Base-by-base conservation (phyloP, 1,140 invertebrate species). In the Sogatella furcifera region DNA sequence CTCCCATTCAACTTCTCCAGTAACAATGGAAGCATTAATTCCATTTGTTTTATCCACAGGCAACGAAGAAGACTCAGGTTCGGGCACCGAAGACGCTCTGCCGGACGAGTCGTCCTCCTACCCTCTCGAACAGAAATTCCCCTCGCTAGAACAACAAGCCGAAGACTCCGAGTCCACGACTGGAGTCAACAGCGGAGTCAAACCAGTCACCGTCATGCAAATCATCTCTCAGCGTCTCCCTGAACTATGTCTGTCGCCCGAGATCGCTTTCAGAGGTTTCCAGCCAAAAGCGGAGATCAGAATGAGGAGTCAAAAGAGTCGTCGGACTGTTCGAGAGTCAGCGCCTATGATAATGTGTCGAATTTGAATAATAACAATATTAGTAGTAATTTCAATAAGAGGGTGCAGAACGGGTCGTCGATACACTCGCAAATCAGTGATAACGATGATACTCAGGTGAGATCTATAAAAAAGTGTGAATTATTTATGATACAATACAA, bases 171-270 rank as follows among this genome's bases (percentile, higher is more conserved):
- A 77, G 55, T 71, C 68, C 54, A 69, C 73, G 63, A 69, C 67
- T 60, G 74, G 76, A 41, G 77, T 77, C 59, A 71, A 67, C 24
- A 73, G 70, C 10, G 80, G 81, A 57, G 24, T 28, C 24, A 28
- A 28, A 6, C 24, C 24, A 28, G 77, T 83, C 28, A 88, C 86
- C 15, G 81, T 89, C 24, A 85, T 89, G 64, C 85, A 88, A 74
- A 81, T 89, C 61, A 86, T 89, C 52, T 80, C 85, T 53, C 84
- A 87, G 73, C 80, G 84, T 55, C 67, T 66, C 52, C 67, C 69
- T 31, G 57, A 61, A 11, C 59, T 68, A 17, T 34, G 65, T 17
- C 61, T 69, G 8, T 65, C 62, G n/a, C 64, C 66, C 42, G 68
- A 69, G 38, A 54, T 52, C 38, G 17, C 21, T 43, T 59, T n/a